A percentile compares a stretch with the other conserved stretches of the same genome.
These are phyloP conservation scores for Mesoclemmys tuberculata DNA, from an alignment of 2,113 vertebrate genomes.

Conservation along the genomic window DNA sequence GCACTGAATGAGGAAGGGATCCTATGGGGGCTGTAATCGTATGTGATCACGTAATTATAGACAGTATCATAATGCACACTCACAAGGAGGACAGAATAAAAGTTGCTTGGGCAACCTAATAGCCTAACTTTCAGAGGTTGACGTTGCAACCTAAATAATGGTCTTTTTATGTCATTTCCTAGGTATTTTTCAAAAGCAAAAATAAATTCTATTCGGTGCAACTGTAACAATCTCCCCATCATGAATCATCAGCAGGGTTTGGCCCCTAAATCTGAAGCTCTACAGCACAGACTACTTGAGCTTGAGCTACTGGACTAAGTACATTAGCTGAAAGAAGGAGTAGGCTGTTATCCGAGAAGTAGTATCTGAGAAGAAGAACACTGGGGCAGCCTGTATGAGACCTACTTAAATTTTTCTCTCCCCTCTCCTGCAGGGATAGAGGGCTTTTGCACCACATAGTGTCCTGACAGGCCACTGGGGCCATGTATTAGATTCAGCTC, in stretches of 20 bases:
- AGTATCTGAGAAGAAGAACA: not conserved
- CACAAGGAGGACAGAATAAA: not conserved
- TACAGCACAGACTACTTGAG: not conserved
- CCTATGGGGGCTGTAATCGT: not conserved
- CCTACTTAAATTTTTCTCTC: not conserved
- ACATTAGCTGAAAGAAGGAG: not conserved
- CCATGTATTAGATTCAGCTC: no score
- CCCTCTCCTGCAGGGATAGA: not conserved
- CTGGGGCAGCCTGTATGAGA: not conserved
- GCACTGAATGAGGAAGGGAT: not conserved
- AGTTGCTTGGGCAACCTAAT: rapidly evolving
- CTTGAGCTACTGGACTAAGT: not conserved
- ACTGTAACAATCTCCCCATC: not conserved
- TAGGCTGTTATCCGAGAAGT: not conserved
- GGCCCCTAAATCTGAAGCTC: not conserved
- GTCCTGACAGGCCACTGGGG: not conserved
- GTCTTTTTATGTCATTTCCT: not conserved
- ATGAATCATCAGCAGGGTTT: not conserved
- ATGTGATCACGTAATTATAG: not conserved
- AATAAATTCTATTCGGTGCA: not conserved
- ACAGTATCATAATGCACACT: not conserved
- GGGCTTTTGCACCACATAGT: not conserved
- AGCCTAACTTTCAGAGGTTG: not conserved
- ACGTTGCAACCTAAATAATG: not conserved
- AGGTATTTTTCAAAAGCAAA: not conserved